Conservation (phyloP, 2,797 vertebrate genomes). For the Urophycis tenuis region DNA sequence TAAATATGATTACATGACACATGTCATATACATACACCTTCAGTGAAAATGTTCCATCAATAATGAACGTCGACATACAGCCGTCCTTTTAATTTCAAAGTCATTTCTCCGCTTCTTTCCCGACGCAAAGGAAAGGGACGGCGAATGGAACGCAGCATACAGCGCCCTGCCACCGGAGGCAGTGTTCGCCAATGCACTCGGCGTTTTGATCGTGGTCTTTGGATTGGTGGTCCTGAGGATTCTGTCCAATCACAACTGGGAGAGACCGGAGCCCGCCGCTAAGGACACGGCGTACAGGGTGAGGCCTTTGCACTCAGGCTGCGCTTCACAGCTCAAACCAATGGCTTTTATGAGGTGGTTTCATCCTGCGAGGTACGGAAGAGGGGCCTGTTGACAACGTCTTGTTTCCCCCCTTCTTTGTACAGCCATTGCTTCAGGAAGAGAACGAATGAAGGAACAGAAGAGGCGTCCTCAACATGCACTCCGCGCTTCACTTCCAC, state of each 20-base stretch:
- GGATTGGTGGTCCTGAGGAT: conserved; percentile 78
- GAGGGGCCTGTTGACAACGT: neutral
- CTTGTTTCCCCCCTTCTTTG: conserved; percentile 18
- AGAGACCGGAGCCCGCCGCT: conserved; percentile 66
- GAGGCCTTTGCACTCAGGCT: conserved; percentile 28
- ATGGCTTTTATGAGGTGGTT: neutral
- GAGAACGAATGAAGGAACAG: conserved; percentile 49
- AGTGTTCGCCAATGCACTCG: conserved; percentile 74
- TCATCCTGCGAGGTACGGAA: neutral
- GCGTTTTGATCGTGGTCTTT: conserved; percentile 77
- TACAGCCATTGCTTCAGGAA: conserved; percentile 65
- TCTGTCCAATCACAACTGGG: conserved; percentile 78
- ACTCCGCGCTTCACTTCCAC: neutral
- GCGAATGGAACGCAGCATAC: conserved; percentile 54
- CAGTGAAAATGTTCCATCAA: neutral
- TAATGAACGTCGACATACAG: neutral
- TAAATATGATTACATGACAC: neutral
- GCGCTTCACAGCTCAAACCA: neutral
- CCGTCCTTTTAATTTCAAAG: neutral
- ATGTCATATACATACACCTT: neutral
- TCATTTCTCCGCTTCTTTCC: neutral
- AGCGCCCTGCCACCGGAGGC: conserved; percentile 76
- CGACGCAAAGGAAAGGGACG: conserved; percentile 47
- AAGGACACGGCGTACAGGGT: conserved; percentile 60
- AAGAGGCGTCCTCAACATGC: neutral